Conservation (phyloP, 2,888 invertebrate genomes). For the Acanthosoma haemorrhoidale region DNA sequence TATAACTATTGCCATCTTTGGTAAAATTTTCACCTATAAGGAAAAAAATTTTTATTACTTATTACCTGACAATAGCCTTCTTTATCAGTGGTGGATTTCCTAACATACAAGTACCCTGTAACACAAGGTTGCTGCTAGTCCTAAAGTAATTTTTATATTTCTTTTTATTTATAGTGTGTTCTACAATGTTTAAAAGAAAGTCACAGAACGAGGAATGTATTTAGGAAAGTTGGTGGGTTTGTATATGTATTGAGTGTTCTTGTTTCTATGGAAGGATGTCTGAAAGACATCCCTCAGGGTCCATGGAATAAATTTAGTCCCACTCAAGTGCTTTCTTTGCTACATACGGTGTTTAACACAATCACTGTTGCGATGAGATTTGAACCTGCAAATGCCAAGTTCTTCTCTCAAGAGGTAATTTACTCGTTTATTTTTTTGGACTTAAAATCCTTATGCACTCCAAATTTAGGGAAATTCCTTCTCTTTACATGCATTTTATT, state of each 20-base stretch:
- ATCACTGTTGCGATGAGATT: slow-evolving; percentile 97
- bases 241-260: slow-evolving; percentile 94
- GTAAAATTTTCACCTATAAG: too few relatives aligned
- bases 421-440: neutral
- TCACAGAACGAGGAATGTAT: slow-evolving; percentile 91
- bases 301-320: slow-evolving; percentile 49
- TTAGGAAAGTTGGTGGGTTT: slow-evolving; percentile 96
- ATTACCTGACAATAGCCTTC: too few relatives aligned
- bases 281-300: slow-evolving; percentile 51
- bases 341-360: slow-evolving; percentile 88
- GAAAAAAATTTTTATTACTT: too few relatives aligned
- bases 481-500: neutral
- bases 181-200: slow-evolving; percentile 88
- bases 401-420: slow-evolving; percentile 86
- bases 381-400: slow-evolving; percentile 97
- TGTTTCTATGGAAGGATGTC: slow-evolving; percentile 80
- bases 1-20: too few relatives aligned
- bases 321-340: slow-evolving; percentile 64
- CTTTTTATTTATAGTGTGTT: slow-evolving; percentile 54
- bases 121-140: too few relatives aligned
- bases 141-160: too few relatives aligned
- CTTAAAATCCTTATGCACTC: neutral
- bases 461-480: neutral
- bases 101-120: too few relatives aligned
- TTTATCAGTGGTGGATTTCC: too few relatives aligned